Percentiles rank a stretch among this genome's conserved stretches.
Conservation (phyloP, 2,888 invertebrate genomes). For the Pseudoips prasinana region DNA sequence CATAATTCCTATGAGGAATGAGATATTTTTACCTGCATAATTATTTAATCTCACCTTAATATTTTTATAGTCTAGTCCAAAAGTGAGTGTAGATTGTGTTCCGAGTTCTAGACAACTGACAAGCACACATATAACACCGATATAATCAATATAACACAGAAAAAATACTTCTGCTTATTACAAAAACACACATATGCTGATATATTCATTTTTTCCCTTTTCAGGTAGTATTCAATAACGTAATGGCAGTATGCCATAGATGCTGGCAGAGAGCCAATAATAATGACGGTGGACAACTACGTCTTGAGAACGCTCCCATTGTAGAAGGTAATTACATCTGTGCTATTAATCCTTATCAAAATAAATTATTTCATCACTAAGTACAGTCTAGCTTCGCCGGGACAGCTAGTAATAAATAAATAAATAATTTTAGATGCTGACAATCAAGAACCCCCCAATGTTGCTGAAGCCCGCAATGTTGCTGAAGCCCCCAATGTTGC, state of each 20-base stretch:
- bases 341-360: constrained; percentile 2
- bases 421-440: constrained; percentile 7
- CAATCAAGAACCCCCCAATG: constrained; percentile 8
- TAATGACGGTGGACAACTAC: not conserved
- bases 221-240: constrained; percentile 8
- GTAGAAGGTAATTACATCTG: constrained; percentile 1
- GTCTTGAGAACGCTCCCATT: constrained; percentile 3
- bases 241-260: constrained; percentile 12
- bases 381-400: constrained; percentile 7
- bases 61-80: constrained; percentile 8
- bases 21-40: constrained; percentile 9
- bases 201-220: constrained; percentile 2
- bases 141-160: constrained; percentile 9
- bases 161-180: constrained; percentile 6
- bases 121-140: constrained; percentile 7
- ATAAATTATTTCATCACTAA: constrained; percentile 5
- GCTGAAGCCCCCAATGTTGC: constrained; percentile 4
- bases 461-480: constrained; percentile 4
- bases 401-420: constrained; percentile 7
- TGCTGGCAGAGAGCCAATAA: constrained; percentile 12
- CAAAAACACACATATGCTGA: constrained; percentile 6
- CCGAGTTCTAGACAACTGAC: constrained; percentile 9
- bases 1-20: constrained; percentile 11
- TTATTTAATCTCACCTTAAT: constrained; percentile 9
- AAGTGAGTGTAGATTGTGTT: constrained; percentile 8